Evolutionary conservation across 37 sponge, comb jelly and placozoan species (phyloP).

Genomic region (Theonella swinhoei): DNA sequence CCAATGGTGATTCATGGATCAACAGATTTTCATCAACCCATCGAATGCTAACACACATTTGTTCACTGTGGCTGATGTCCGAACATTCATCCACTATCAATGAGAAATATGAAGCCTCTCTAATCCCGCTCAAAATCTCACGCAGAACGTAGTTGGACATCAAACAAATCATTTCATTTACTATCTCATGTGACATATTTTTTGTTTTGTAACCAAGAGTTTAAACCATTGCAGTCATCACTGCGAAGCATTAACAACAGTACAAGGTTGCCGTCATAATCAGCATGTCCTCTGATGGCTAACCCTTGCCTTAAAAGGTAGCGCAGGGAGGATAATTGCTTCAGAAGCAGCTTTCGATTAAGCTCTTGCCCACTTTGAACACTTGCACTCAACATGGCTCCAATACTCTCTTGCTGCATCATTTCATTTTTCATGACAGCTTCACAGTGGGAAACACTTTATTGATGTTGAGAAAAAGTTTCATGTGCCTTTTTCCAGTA

Average conservation of each 20-base stretch:
- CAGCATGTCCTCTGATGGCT: conserved; percentile 59
- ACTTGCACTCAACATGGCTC: conserved; percentile 23
- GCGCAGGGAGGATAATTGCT: conserved; percentile 35
- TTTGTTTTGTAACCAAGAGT: conserved; percentile 34
- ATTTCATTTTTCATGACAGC: conserved; percentile 29
- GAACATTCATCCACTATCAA: conserved; percentile 67
- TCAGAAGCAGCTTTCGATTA: conserved; percentile 51
- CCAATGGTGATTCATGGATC: conserved; percentile 32
- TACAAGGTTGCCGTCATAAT: conserved; percentile 55
- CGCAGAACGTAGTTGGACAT: conserved; percentile 44
- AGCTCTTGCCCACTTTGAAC: conserved; percentile 43
- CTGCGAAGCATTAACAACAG: conserved; percentile 40
- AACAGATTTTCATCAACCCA: conserved; percentile 48
- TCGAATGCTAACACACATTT: conserved; percentile 56
- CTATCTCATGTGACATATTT: conserved; percentile 57
- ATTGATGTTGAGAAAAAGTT: conserved; percentile 34
- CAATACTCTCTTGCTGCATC: conserved; percentile 28
- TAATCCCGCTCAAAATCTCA: conserved; percentile 13
- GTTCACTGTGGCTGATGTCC: conserved; percentile 47
- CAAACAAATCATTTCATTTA: conserved; percentile 37
- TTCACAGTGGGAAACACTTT: conserved; percentile 31
- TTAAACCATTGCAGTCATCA: conserved; percentile 24
- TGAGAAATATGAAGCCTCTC: conserved; percentile 27
- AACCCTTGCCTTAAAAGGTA: conserved; percentile 59
- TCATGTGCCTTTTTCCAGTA: conserved; percentile 59